Conservation (phyloP, 2,888 invertebrate species). For the Smittia aterrima region DNA sequence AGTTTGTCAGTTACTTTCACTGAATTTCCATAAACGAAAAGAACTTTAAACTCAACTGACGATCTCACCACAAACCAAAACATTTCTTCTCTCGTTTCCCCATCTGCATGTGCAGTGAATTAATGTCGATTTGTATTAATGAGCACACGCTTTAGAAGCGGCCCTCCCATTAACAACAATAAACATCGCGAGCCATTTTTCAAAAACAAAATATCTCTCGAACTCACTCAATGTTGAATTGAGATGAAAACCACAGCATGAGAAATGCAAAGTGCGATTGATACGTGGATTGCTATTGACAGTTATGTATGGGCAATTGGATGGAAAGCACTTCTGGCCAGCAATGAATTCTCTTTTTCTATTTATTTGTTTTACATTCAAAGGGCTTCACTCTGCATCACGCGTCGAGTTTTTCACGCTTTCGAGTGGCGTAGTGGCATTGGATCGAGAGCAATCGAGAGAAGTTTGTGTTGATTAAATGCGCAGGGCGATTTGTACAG, state of each 20-base stretch:
- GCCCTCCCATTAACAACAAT: conserved; percentile 34
- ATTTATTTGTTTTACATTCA: conserved; percentile 30
- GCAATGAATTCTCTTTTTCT: conserved; percentile 9
- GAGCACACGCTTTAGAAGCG: conserved; percentile 27
- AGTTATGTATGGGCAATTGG: conserved; percentile 10
- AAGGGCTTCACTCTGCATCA: conserved; percentile 6
- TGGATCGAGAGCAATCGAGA: neutral
- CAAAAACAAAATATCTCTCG: neutral
- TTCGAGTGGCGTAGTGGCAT: neutral
- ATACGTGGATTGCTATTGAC: neutral
- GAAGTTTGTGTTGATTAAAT: neutral
- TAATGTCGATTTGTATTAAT: conserved; percentile 39
- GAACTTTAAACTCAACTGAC: no score
- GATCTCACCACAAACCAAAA: neutral
- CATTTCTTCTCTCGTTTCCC: neutral
- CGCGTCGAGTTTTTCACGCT: conserved; percentile 2
- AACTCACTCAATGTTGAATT: neutral
- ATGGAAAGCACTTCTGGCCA: conserved; percentile 27
- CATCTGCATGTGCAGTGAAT: conserved; percentile 21
- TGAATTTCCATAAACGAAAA: no score
- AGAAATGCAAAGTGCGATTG: conserved; percentile 20
- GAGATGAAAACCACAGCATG: neutral
- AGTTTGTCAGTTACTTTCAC: no score
- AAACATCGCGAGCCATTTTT: conserved; percentile 28
- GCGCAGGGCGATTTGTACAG: neutral